phyloP scores from a whole-genome alignment of 2,888 invertebrate species.

The Gymnocheta viridis region DNA sequence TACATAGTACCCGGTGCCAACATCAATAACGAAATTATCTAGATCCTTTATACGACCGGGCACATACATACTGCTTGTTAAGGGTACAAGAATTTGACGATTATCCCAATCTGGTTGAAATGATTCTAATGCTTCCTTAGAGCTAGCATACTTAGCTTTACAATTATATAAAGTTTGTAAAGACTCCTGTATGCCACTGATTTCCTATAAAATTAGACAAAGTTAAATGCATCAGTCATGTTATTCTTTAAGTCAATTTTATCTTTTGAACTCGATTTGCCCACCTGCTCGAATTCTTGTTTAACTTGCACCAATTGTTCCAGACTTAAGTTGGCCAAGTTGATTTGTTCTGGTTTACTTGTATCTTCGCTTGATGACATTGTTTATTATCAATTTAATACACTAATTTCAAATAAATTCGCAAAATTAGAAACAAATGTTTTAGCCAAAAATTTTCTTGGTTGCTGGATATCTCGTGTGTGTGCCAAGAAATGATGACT shows the following conservation, averaged over 20 bases:
- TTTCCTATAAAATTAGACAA: conserved; percentile 86
- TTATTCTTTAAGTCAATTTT: conserved; percentile 50
- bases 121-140: conserved; percentile 91
- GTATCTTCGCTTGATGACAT: conserved; percentile 73
- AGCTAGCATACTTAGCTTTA: conserved; percentile 94
- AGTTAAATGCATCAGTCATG: conserved; percentile 33
- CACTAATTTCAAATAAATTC: conserved; percentile 56
- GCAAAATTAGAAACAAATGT: conserved; percentile 72
- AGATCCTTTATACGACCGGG: conserved; percentile 93
- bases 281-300: conserved; percentile 93
- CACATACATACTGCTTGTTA: conserved; percentile 99
- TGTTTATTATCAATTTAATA: conserved; percentile 59
- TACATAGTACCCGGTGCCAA: conserved; percentile 98
- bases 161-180: conserved; percentile 94
- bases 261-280: conserved; percentile 48
- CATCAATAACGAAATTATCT: conserved; percentile 94
- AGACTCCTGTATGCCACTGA: conserved; percentile 94
- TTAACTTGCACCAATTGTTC: conserved; percentile 92
- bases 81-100: conserved; percentile 94
- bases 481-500: conserved; percentile 47
- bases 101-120: conserved; percentile 89
- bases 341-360: conserved; percentile 89
- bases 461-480: conserved; percentile 52
- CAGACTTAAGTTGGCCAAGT: conserved; percentile 90
- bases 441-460: conserved; percentile 33